Percentiles rank a stretch among this genome's conserved stretches.
Evolutionary conservation across 2,888 invertebrate genomes (phyloP).

Genomic region (Drosophila dives): DNA sequence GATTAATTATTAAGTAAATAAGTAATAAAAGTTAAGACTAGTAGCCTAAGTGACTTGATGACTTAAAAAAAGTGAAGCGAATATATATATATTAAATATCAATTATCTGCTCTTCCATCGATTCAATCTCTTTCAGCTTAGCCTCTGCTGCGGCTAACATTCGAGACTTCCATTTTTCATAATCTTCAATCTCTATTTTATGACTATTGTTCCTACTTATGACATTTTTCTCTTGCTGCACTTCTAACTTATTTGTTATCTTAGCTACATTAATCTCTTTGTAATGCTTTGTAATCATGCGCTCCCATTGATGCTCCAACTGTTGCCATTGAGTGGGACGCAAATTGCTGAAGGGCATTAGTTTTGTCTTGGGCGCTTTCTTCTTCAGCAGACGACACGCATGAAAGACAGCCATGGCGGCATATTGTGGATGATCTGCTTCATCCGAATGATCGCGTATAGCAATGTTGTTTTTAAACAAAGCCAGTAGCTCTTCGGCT

Average conservation of each 20-base stretch:
- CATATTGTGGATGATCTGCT: constrained; percentile 88
- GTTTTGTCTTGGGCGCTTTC: constrained; percentile 87
- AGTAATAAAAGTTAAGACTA: background rate
- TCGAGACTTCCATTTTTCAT: constrained; percentile 87
- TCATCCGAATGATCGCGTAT: constrained; percentile 84
- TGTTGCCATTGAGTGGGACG: constrained; percentile 88
- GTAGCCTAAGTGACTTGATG: background rate
- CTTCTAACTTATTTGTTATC: constrained; percentile 53
- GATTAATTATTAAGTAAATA: background rate
- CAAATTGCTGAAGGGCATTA: constrained; percentile 87
- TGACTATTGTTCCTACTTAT: constrained; percentile 19
- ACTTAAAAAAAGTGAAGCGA: background rate
- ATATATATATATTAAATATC: background rate
- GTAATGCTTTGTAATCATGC: constrained; percentile 79
- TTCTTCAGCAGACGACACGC: constrained; percentile 88
- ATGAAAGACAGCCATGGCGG: constrained; percentile 88
- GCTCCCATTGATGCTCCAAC: constrained; percentile 87
- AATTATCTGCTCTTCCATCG: background rate
- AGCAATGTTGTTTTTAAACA: constrained; percentile 84
- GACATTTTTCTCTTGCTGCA: constrained; percentile 36
- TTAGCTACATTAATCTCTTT: constrained; percentile 32
- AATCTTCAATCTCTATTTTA: constrained; percentile 85
- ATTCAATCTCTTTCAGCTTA: constrained; percentile 77
- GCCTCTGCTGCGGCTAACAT: constrained; percentile 85
- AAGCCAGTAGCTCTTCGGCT: constrained; percentile 86